These are phyloP conservation scores for Cherax quadricarinatus DNA, from an alignment of 1,140 invertebrate genomes.

Conservation along the genomic window DNA sequence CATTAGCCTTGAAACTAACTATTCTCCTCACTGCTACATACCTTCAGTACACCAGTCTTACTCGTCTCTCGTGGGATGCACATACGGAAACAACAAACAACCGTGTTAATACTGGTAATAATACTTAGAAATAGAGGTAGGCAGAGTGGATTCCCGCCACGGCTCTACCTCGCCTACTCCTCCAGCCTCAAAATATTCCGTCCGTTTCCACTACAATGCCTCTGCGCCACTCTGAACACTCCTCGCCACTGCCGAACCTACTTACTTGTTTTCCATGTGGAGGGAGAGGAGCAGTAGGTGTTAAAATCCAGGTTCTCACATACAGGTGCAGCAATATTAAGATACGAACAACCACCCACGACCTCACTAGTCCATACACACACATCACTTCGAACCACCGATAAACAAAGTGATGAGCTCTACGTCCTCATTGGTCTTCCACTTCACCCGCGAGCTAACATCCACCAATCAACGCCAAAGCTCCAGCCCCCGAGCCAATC, in stretches of 20 bases:
- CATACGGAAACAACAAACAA: neutral
- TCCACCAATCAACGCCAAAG: neutral
- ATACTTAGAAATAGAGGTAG: neutral
- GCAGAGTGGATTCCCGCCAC: slow-evolving; percentile 33
- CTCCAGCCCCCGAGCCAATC: slow-evolving; percentile 12
- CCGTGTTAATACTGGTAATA: neutral
- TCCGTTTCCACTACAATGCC: slow-evolving; percentile 10
- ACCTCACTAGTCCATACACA: slow-evolving; percentile 36
- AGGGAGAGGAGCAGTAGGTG: slow-evolving; percentile 7
- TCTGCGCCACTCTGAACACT: neutral
- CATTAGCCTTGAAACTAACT: slow-evolving; percentile 35
- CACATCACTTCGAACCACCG: slow-evolving; percentile 57
- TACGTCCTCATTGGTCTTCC: neutral
- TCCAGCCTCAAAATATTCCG: slow-evolving; percentile 41
- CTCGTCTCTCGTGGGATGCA: neutral
- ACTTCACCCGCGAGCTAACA: slow-evolving; percentile 25
- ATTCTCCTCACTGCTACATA: neutral
- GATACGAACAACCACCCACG: slow-evolving; percentile 30
- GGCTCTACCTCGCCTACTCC: slow-evolving; percentile 9
- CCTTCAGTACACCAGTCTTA: neutral
- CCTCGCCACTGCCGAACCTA: neutral
- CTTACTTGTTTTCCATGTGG: slow-evolving; percentile 53
- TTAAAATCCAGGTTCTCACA: slow-evolving; percentile 10
- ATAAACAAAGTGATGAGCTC: slow-evolving; percentile 57
- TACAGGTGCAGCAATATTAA: slow-evolving; percentile 9